These are phyloP conservation scores for Hetaerina titia DNA, from an alignment of 2,888 invertebrate species.

Conservation along the genomic window DNA sequence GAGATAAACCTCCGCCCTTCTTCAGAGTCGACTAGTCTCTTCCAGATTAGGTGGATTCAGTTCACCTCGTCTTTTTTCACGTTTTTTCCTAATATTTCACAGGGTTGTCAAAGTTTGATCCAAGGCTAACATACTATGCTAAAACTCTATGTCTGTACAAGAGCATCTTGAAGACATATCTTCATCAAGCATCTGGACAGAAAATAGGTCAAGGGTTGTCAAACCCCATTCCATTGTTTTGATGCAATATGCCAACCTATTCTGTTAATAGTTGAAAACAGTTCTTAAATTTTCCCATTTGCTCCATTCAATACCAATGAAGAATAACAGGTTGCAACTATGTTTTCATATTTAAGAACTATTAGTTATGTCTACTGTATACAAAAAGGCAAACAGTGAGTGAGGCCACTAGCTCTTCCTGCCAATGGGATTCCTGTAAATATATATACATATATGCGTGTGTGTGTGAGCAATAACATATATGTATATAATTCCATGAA, in stretches of 20 bases:
- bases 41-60: slow-evolving; percentile 42
- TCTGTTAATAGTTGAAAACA: slow-evolving; percentile 36
- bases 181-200: slow-evolving; percentile 66
- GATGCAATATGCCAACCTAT: slow-evolving; percentile 57
- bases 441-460: slow-evolving; percentile 44
- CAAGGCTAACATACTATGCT: slow-evolving; percentile 51
- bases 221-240: slow-evolving; percentile 51
- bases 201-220: slow-evolving; percentile 36
- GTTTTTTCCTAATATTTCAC: slow-evolving; percentile 30
- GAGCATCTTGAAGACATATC: slow-evolving; percentile 56
- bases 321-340: slow-evolving; percentile 64
- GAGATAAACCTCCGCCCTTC: slow-evolving; percentile 37
- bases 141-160: slow-evolving; percentile 58
- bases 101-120: slow-evolving; percentile 44
- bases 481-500: slow-evolving; percentile 23
- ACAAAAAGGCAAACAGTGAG: slow-evolving; percentile 69
- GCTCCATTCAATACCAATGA: slow-evolving; percentile 57
- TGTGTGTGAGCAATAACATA: neutral
- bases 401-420: slow-evolving; percentile 68
- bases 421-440: slow-evolving; percentile 46
- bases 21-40: slow-evolving; percentile 58
- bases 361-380: slow-evolving; percentile 61
- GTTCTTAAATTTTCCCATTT: slow-evolving; percentile 52
- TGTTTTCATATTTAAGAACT: slow-evolving; percentile 62
- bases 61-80: slow-evolving; percentile 31